These are phyloP conservation scores for Craniophora ligustri DNA, from an alignment of 2,888 invertebrate genomes.

Conservation along the genomic window DNA sequence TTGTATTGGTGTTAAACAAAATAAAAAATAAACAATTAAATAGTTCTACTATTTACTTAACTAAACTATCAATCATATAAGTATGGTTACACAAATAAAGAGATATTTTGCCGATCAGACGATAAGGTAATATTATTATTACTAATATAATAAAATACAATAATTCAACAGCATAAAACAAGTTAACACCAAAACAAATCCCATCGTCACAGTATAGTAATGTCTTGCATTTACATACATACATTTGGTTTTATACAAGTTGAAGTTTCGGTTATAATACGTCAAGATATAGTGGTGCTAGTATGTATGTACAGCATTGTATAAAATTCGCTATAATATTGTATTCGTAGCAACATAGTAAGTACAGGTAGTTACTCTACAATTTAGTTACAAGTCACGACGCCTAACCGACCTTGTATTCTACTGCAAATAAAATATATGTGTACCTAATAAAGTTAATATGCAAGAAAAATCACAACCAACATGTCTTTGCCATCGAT, in stretches of 20 bases:
- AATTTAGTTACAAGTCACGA: background rate
- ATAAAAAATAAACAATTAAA: too few species aligned
- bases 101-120: too few species aligned
- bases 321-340: constrained; percentile 53
- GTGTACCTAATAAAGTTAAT: too few species aligned
- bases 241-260: constrained; percentile 47
- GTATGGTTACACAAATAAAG: too few species aligned
- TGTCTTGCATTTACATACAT: constrained; percentile 67
- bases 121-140: too few species aligned
- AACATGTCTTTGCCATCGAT: too few species aligned
- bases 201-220: constrained; percentile 21
- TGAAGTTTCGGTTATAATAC: constrained; percentile 59
- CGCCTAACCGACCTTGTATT: too few species aligned
- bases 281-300: constrained; percentile 73
- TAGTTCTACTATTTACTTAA: too few species aligned
- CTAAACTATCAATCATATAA: too few species aligned
- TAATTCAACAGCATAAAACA: too few species aligned
- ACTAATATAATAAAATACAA: background rate
- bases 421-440: background rate
- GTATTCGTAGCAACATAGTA: constrained; percentile 29
- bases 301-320: constrained; percentile 60
- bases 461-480: too few species aligned
- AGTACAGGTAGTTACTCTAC: background rate
- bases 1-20: constrained; percentile 25
- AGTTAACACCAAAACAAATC: constrained; percentile 22